Base-by-base conservation (phyloP, 1,140 invertebrate genomes). In the Potamilus streckersoni region DNA sequence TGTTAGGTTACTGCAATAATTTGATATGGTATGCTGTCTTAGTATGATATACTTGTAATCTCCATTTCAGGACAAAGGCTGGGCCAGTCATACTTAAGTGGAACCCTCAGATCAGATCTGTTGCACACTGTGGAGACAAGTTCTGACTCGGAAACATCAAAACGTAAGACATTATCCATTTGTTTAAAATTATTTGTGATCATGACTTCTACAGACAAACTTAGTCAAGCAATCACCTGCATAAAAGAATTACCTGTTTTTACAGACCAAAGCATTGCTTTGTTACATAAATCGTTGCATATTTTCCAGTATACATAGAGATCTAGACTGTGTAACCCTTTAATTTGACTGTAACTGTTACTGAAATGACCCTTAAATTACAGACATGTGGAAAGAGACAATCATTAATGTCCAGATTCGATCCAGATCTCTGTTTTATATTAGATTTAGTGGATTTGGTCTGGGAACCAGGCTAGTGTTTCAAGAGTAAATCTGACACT, bases 31-130 rank as follows among this genome's bases (percentile, higher is more conserved):
- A 38, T 38, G 38, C 38, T 38, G 38, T 38, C 38, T 38, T 8
- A 38, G 38, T 38, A 38, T 38, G 38, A 38, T 8, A 38, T 38
- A 38, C 4, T 38, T 38, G 55, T 38, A 20, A 59, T 55, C 38
- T 12, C 11, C 16, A 62, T 72, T 75, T 15, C 73, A 79, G 78
- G 70, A 69, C 73, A 73, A 38, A 69, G 78, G 60, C 68, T 76
- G n/a, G 78, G 78, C 14, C 78, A 79, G 78, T 79, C 78, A 27
- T 79, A 76, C 27, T 31, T 79, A 2, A 68, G 76, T 62, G 71
- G 62, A 31, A 76, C 73, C 5, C 63, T 70, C 19, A 76, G 69
- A 59, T 76, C 74, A 23, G 73, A 75, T 16, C 66, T 75, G 27
- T 71, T 74, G 31, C 71, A 79, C 63, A 73, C 77, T 2, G 71